These are phyloP conservation scores for Microhierax caerulescens DNA, from an alignment of 2,797 vertebrate genomes.

Conservation along the genomic window DNA sequence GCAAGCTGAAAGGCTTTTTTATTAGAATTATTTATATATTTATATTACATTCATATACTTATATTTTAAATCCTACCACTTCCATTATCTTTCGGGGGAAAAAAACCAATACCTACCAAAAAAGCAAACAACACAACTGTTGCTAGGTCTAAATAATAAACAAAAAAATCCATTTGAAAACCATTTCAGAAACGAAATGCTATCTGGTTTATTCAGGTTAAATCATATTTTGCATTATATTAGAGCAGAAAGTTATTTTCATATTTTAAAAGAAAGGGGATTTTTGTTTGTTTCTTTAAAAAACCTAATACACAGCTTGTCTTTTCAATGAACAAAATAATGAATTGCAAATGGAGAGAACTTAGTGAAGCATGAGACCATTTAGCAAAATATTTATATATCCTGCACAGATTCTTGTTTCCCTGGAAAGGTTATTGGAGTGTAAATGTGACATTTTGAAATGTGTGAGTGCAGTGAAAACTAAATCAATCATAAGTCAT, in stretches of 20 bases:
- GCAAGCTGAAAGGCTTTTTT: not conserved
- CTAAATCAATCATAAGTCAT: constrained; percentile 59
- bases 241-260: not conserved
- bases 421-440: constrained; percentile 57
- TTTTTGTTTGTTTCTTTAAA: not conserved
- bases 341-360: constrained; percentile 55
- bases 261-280: not conserved
- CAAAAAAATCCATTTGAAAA: not conserved
- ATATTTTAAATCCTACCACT: not conserved
- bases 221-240: not conserved
- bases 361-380: constrained; percentile 22
- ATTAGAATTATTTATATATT: not conserved
- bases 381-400: constrained; percentile 69
- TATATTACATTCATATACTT: too few species aligned
- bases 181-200: not conserved
- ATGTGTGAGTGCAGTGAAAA: constrained; percentile 34
- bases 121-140: not conserved
- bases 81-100: not conserved
- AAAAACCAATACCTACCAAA: not conserved
- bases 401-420: constrained; percentile 26
- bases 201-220: not conserved
- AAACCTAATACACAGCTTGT: not conserved
- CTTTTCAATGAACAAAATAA: constrained; percentile 54
- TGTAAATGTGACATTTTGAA: constrained; percentile 69
- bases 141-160: not conserved